Conservation (phyloP, 2,888 invertebrate species). For the Eristalinus aeneus region DNA sequence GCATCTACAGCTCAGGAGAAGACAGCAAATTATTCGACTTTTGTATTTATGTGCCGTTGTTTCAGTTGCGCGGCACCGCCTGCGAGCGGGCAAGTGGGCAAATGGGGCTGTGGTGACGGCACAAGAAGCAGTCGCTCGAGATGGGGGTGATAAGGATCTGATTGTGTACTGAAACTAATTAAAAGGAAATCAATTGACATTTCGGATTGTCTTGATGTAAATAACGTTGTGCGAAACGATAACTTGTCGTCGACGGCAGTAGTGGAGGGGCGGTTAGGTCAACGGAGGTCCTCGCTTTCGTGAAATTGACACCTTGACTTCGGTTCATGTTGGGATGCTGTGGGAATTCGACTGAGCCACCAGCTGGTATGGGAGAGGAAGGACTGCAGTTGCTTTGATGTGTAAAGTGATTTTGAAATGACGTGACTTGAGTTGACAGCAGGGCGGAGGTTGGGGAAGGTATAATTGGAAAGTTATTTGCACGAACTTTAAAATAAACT, state of each 20-base stretch:
- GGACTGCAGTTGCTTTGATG: too few relatives aligned
- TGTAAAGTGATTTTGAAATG: too few relatives aligned
- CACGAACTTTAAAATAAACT: too few relatives aligned
- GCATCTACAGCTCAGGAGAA: neutral
- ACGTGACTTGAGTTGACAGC: too few relatives aligned
- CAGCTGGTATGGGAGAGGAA: too few relatives aligned
- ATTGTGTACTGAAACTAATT: slow-evolving; percentile 50
- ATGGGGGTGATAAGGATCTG: slow-evolving; percentile 50
- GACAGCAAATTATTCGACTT: slow-evolving; percentile 50
- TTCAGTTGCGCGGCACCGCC: slow-evolving; percentile 9
- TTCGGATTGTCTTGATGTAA: slow-evolving; percentile 34
- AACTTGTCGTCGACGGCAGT: neutral
- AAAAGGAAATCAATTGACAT: slow-evolving; percentile 63
- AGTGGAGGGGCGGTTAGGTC: slow-evolving; percentile 10
- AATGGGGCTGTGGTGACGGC: slow-evolving; percentile 18
- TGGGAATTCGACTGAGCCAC: too few relatives aligned
- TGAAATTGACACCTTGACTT: neutral
- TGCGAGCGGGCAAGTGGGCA: neutral
- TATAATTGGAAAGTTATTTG: too few relatives aligned
- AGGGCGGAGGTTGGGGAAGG: too few relatives aligned
- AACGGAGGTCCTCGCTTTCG: neutral
- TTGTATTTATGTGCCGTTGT: slow-evolving; percentile 23
- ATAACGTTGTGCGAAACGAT: slow-evolving; percentile 43
- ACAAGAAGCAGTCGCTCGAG: neutral
- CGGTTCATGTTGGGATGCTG: neutral